Evolutionary conservation across 2,797 vertebrate genomes (phyloP).

Genomic region (Thalassophryne amazonica): DNA sequence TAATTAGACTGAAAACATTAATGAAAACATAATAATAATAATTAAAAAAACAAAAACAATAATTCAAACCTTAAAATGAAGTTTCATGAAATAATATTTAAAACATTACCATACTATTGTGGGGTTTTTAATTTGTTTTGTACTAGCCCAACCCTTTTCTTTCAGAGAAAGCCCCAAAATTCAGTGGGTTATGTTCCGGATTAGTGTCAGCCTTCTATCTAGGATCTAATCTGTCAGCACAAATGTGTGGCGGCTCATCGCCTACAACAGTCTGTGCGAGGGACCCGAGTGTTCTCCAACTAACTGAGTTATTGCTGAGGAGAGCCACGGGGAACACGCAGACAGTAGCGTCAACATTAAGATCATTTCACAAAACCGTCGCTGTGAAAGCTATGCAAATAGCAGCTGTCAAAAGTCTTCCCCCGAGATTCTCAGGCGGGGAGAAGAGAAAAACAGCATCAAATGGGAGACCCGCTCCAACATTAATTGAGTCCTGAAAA

Average conservation of each 20-base stretch:
- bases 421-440: conserved; percentile 11
- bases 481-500: conserved; percentile 48
- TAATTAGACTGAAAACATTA: no score
- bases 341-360: conserved; percentile 46
- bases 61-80: no score
- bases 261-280: conserved; percentile 18
- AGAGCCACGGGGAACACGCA: conserved; percentile 25
- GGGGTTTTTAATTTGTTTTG: no score
- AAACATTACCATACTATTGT: no score
- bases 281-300: conserved; percentile 7
- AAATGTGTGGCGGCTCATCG: neutral
- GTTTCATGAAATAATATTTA: no score
- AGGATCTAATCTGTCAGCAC: conserved; percentile 2
- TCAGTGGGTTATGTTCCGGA: no score
- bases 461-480: conserved; percentile 27
- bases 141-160: neutral
- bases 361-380: conserved; percentile 43
- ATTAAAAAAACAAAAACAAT: no score
- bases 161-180: no score
- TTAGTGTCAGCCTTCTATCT: conserved; percentile 1
- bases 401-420: conserved; percentile 48
- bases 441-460: conserved; percentile 22
- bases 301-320: conserved; percentile 21
- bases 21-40: no score
- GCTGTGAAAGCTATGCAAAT: conserved; percentile 41